Conservation (phyloP, 2,797 vertebrate genomes). For the Trematomus bernacchii region DNA sequence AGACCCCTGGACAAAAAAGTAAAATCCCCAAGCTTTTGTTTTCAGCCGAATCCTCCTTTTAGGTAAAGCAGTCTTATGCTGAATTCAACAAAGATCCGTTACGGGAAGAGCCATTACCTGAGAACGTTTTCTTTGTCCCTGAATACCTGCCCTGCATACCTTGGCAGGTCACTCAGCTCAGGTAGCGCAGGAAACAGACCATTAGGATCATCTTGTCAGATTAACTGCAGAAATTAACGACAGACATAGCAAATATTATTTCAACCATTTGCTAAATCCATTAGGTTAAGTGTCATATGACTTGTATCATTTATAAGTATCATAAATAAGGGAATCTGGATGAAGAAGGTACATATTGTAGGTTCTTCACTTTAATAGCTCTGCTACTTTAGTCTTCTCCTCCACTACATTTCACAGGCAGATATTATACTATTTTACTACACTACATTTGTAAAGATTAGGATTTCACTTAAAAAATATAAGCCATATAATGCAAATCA, state of each 20-base stretch:
- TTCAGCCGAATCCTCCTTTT: constrained; percentile 36
- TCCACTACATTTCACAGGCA: background rate
- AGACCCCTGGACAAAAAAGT: constrained; percentile 49
- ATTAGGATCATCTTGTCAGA: constrained; percentile 7
- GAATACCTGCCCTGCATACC: constrained; percentile 52
- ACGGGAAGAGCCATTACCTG: constrained; percentile 22
- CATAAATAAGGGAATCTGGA: background rate
- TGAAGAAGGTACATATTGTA: background rate
- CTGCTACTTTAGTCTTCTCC: too few species aligned
- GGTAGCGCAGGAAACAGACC: constrained; percentile 36
- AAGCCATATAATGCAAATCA: too few species aligned
- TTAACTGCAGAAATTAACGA: background rate
- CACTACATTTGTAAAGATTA: too few species aligned
- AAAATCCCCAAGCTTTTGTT: constrained; percentile 31
- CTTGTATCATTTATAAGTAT: constrained; percentile 1
- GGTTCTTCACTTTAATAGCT: too few species aligned
- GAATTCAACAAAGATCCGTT: constrained; percentile 48
- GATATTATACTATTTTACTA: background rate
- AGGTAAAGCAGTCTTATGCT: constrained; percentile 28
- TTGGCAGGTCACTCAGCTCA: constrained; percentile 35
- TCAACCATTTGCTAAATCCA: background rate
- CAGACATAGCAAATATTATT: background rate
- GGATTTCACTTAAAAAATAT: too few species aligned
- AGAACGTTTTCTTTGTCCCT: constrained; percentile 45
- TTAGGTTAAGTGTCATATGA: background rate